Conservation (phyloP, 2,113 vertebrate species). For the Tachuris rubrigastra region DNA sequence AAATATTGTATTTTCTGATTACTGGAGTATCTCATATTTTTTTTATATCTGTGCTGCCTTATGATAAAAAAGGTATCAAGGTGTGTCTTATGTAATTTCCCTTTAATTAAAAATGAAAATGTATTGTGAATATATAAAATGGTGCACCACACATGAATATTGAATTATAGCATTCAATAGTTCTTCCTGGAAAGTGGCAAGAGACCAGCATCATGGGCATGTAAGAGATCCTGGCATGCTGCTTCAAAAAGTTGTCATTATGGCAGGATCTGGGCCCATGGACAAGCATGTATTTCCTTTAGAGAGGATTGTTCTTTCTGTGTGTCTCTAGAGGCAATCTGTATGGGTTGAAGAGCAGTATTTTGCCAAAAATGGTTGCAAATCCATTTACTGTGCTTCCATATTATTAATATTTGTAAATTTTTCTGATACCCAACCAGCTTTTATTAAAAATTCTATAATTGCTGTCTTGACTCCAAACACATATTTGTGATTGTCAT, state of each 20-base stretch:
- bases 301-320: background rate
- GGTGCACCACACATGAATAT: background rate
- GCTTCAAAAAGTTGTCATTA: background rate
- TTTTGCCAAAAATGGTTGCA: background rate
- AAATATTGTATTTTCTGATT: background rate
- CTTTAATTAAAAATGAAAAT: background rate
- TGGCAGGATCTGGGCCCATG: background rate
- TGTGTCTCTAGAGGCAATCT: background rate
- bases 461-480: background rate
- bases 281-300: background rate
- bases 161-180: background rate
- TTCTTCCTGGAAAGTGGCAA: background rate
- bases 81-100: background rate
- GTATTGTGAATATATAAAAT: background rate
- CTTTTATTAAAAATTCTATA: background rate
- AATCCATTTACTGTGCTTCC: background rate
- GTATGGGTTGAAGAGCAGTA: background rate
- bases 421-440: background rate
- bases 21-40: background rate
- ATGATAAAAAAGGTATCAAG: accelerated
- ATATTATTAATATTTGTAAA: background rate
- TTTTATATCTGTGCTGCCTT: background rate
- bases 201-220: background rate
- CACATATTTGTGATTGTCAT: background rate
- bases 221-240: background rate